Percentiles rank a stretch among this genome's conserved stretches.
These are phyloP conservation scores for Eupsilia transversa DNA, from an alignment of 2,888 invertebrate genomes.

Conservation along the genomic window DNA sequence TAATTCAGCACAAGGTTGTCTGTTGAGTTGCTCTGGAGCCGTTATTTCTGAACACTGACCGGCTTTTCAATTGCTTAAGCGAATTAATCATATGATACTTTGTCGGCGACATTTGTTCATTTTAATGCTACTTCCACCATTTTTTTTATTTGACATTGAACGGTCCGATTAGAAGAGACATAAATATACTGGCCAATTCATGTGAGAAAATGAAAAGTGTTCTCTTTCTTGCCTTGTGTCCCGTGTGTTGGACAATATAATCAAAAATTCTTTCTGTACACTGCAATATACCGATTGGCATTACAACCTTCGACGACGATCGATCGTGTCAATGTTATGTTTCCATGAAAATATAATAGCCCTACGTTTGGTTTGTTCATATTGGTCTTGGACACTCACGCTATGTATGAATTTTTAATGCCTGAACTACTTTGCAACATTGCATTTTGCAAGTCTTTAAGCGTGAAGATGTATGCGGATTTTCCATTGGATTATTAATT, in stretches of 20 bases:
- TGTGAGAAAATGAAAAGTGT: constrained; percentile 9
- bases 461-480: background rate
- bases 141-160: constrained; percentile 55
- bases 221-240: background rate
- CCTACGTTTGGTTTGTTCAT: constrained; percentile 26
- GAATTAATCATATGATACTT: constrained; percentile 72
- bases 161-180: constrained; percentile 21
- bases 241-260: background rate
- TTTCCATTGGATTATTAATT: background rate
- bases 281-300: constrained; percentile 42
- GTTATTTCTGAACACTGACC: constrained; percentile 73
- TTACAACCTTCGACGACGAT: constrained; percentile 59
- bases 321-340: constrained; percentile 65
- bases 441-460: constrained; percentile 12
- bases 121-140: constrained; percentile 40
- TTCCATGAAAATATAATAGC: constrained; percentile 60
- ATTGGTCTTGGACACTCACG: constrained; percentile 24
- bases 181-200: constrained; percentile 12
- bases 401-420: constrained; percentile 26
- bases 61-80: constrained; percentile 67
- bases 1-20: constrained; percentile 79
- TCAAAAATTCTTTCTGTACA: constrained; percentile 16
- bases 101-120: constrained; percentile 61
- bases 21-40: constrained; percentile 72
- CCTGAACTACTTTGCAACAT: constrained; percentile 10